Evolutionary conservation across 2,797 vertebrate genomes (phyloP), one percentile per base, ranked within the genome.

Genomic region (Halcyon badia): DNA sequence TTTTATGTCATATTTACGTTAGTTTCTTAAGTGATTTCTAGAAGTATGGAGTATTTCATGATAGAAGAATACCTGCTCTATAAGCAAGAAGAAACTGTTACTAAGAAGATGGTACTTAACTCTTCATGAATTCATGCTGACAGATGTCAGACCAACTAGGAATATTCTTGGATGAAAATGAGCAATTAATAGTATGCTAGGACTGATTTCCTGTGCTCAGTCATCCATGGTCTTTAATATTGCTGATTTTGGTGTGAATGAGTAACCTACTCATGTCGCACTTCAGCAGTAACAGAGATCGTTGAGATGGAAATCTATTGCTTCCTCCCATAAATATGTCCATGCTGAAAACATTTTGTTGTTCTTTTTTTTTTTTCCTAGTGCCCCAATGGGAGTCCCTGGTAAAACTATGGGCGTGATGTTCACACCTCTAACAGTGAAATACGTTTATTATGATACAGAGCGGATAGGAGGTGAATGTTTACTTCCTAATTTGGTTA

Each of bases 341-440:
- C 25, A 42, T 72, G 51, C 58, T 95, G 83, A 96, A 87, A 92
- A 91, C 1, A 1, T 68, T 91, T 42, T 94, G 15, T 83, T 92
- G 3, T 71, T 84, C 9, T 0, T 83, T 1, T 76, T 35, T 54
- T 26, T 94, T 89, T 42, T 76, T 22, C 33, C 35, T 97, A 99
- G 99, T 97, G 99, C 99, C 28, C 99, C 99, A 89, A 99, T 99
- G 99, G 99, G 99, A n/a, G 99, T 99, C 58, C 99, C 99, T 19
- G 99, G 99, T 62, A 99, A 99, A 97, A 99, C 99, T 1, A 99
- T 99, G 90, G 99, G 99, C 6, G 99, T 99, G 91, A 99, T 99
- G 99, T 99, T 99, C 97, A 99, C 99, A 48, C 99, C 99, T 1
- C 98, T 99, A 46, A 98, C 98, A 3, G 99, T 99, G 95, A 99